Conservation (phyloP, 1,140 invertebrate genomes). For the Zaprionus nigranus region DNA sequence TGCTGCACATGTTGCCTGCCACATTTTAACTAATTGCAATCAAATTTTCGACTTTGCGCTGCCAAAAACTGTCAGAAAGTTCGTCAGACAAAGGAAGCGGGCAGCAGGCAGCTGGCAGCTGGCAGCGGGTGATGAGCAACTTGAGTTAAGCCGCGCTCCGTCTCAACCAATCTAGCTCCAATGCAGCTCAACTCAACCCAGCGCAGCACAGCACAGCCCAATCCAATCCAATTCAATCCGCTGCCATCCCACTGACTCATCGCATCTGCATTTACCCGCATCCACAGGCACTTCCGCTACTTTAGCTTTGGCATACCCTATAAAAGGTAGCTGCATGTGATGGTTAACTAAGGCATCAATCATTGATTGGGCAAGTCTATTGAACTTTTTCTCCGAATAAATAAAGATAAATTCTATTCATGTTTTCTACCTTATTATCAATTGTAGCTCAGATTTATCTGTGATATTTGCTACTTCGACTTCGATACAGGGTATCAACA, state of each 20-base stretch:
- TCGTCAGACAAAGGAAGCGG: constrained; percentile 29
- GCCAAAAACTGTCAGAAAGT: constrained; percentile 39
- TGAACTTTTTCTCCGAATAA: no score
- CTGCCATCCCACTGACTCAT: background rate
- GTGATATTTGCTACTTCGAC: background rate
- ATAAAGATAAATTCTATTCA: background rate
- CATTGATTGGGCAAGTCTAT: background rate
- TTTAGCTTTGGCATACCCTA: background rate
- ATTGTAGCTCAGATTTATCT: background rate
- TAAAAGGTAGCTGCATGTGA: background rate
- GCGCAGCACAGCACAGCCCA: background rate
- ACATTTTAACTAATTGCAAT: constrained; percentile 59
- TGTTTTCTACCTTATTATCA: background rate
- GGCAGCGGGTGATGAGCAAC: background rate
- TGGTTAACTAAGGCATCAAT: background rate
- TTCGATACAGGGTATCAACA: background rate
- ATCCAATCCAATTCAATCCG: background rate
- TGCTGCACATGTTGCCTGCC: constrained; percentile 33
- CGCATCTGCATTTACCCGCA: constrained; percentile 8
- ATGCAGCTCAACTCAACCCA: background rate
- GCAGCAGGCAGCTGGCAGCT: background rate
- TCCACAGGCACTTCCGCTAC: constrained; percentile 1
- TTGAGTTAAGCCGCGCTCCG: background rate
- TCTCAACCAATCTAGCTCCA: constrained; percentile 1
- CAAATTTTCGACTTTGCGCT: constrained; percentile 29